Evolutionary conservation across 1,140 invertebrate genomes (phyloP).

Genomic region (Diploscapter pachys): DNA sequence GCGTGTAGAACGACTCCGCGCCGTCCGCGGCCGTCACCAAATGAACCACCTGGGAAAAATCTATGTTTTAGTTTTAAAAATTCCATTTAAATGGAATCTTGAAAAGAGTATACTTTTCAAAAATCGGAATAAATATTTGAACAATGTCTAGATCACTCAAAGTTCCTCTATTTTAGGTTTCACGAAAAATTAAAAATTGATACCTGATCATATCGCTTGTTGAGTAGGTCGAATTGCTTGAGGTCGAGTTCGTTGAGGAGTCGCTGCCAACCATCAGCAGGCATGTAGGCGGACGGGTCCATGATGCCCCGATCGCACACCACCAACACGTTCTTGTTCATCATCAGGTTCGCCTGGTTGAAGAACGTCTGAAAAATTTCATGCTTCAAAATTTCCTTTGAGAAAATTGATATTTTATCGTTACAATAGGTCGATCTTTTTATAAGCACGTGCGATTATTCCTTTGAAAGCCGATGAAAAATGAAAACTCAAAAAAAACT

Average conservation of each 20-base stretch:
- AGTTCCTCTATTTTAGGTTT: neutral
- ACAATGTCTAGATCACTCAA: too few relatives aligned
- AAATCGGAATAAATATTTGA: too few relatives aligned
- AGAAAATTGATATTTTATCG: too few relatives aligned
- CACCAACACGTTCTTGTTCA: slow-evolving; percentile 68
- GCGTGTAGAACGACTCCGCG: slow-evolving; percentile 92
- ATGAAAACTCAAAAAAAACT: too few relatives aligned
- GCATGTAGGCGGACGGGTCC: slow-evolving; percentile 67
- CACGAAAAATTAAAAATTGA: slow-evolving; percentile 47
- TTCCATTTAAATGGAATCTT: too few relatives aligned
- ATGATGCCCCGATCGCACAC: slow-evolving; percentile 80
- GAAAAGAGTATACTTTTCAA: too few relatives aligned
- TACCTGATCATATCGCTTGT: slow-evolving; percentile 94
- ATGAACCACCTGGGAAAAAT: slow-evolving; percentile 58
- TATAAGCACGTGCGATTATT: too few relatives aligned
- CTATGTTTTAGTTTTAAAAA: neutral
- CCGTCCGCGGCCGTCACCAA: slow-evolving; percentile 82
- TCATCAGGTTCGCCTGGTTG: slow-evolving; percentile 6
- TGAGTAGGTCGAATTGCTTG: slow-evolving; percentile 77
- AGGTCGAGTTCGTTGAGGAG: slow-evolving; percentile 81
- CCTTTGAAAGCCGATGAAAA: too few relatives aligned
- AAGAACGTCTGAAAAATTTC: slow-evolving; percentile 1
- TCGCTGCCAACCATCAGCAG: slow-evolving; percentile 83
- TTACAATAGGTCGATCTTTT: too few relatives aligned
- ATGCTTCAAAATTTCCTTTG: too few relatives aligned